Evolutionary conservation across 92 coral and sea anemone species (phyloP).

Genomic region (Zoanthus sansibaricus): DNA sequence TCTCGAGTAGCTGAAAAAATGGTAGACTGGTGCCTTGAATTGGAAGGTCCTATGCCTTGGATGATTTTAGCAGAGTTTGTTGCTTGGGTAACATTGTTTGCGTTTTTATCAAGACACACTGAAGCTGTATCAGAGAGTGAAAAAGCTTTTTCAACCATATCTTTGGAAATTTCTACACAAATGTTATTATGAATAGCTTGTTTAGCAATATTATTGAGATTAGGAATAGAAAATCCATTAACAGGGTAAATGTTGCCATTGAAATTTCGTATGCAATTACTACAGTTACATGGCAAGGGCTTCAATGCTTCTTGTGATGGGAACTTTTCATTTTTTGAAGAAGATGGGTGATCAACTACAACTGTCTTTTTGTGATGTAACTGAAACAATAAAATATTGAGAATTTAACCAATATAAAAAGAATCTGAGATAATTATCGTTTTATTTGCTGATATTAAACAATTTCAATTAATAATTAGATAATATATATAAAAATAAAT

Average conservation of each 20-base stretch:
- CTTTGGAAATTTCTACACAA: neutral
- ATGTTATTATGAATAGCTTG: neutral
- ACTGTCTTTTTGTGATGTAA: neutral
- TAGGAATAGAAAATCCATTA: neutral
- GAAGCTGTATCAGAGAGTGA: neutral
- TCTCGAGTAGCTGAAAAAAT: neutral
- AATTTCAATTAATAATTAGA: too few relatives aligned
- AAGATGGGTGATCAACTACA: neutral
- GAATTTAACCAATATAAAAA: neutral
- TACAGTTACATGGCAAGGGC: neutral
- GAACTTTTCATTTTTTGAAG: neutral
- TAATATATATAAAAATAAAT: too few relatives aligned
- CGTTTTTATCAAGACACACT: neutral
- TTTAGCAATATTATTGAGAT: neutral
- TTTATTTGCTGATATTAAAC: too few relatives aligned
- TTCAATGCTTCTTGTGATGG: neutral
- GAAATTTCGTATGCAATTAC: too few relatives aligned
- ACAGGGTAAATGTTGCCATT: neutral
- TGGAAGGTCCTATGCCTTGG: neutral
- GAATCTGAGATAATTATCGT: neutral
- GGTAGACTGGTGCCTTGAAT: neutral
- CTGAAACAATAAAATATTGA: neutral
- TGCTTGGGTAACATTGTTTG: neutral
- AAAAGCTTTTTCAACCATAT: neutral
- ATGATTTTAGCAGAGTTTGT: neutral